Conservation (phyloP, 1,140 invertebrate genomes). For the Euura lappo region DNA sequence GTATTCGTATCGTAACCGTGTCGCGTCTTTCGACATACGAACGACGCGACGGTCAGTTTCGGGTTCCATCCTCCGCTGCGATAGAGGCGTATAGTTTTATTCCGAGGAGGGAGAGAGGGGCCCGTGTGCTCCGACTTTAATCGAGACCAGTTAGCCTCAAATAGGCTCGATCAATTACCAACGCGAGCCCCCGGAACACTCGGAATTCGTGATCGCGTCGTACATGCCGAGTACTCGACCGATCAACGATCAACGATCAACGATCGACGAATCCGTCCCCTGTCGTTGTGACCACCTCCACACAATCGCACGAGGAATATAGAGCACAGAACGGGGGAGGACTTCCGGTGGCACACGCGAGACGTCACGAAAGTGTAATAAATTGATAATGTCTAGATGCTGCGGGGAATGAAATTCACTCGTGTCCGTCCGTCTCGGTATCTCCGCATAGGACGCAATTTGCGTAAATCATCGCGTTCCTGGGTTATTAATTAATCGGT, state of each 20-base stretch:
- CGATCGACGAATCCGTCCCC: not conserved
- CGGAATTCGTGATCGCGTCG: constrained; percentile 1
- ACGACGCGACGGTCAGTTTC: not conserved
- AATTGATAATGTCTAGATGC: not conserved
- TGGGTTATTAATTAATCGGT: constrained; percentile 50
- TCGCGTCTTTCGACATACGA: not conserved
- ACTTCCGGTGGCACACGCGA: constrained; percentile 6
- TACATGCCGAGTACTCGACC: not conserved
- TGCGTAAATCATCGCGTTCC: not conserved
- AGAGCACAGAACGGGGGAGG: too few relatives aligned
- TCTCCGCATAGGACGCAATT: not conserved
- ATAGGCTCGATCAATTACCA: constrained; percentile 5
- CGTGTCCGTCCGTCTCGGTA: too few relatives aligned
- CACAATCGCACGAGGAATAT: not conserved
- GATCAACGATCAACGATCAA: not conserved
- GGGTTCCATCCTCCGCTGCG: not conserved
- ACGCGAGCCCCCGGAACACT: constrained; percentile 3
- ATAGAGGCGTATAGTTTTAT: not conserved
- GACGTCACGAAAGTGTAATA: not conserved
- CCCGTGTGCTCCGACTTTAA: not conserved
- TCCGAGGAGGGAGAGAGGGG: not conserved
- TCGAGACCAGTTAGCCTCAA: constrained; percentile 2
- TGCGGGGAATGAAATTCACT: not conserved
- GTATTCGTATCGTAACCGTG: not conserved
- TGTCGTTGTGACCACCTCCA: not conserved